A percentile compares a stretch with the other conserved stretches of the same genome.
Evolutionary conservation across 2,888 invertebrate species (phyloP).

Genomic region (Parasteatoda lunata): DNA sequence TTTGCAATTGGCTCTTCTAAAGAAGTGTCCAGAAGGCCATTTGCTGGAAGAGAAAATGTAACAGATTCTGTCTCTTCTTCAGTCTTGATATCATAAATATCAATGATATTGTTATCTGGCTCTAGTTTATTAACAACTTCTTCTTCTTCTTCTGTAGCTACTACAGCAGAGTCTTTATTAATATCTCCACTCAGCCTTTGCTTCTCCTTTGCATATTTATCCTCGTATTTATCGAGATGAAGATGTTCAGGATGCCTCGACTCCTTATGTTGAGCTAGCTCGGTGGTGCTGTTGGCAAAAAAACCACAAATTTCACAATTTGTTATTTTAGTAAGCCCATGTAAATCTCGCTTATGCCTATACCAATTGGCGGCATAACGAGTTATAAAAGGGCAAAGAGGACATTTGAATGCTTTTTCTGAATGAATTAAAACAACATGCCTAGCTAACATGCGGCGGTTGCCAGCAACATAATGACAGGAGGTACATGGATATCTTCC

Average conservation of each 20-base stretch:
- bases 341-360: constrained; percentile 70
- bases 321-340: constrained; percentile 64
- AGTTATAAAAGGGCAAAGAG: constrained; percentile 70
- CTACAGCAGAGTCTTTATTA: neutral
- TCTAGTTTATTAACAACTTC: neutral
- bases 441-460: constrained; percentile 67
- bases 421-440: constrained; percentile 67
- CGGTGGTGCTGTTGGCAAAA: constrained; percentile 78
- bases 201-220: constrained; percentile 60
- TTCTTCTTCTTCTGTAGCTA: neutral
- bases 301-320: constrained; percentile 78
- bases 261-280: constrained; percentile 78
- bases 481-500: constrained; percentile 64
- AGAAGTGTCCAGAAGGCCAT: constrained; percentile 16
- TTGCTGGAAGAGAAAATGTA: constrained; percentile 25
- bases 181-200: neutral
- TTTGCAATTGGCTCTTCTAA: neutral
- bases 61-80: constrained; percentile 21
- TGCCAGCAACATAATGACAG: constrained; percentile 67
- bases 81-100: constrained; percentile 23
- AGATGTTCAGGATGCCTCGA: constrained; percentile 74
- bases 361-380: constrained; percentile 70
- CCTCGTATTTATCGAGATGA: constrained; percentile 58
- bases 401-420: constrained; percentile 70
- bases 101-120: neutral